Evolutionary conservation across 1,140 invertebrate genomes (phyloP), one percentile per base, ranked within the genome.

Genomic region (Phymorhynchus buccinoides): DNA sequence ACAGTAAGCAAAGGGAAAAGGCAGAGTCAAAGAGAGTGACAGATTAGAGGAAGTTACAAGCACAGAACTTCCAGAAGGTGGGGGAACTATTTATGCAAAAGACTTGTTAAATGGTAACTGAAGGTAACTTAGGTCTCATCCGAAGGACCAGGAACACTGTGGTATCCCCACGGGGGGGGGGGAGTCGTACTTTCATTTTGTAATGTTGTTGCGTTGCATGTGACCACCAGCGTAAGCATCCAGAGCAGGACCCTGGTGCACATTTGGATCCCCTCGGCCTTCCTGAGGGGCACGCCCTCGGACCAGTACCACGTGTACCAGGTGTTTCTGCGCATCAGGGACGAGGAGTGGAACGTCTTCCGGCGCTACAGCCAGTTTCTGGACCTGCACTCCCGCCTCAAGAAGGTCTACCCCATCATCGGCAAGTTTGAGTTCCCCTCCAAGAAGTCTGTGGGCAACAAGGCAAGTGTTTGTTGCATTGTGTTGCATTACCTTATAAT

Each of bases 311-410:
- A 84, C 32, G 75, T 79, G n/a, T 82, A 82, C 56, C 87, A 96
- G 96, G 95, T 96, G 89, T 98, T 97, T 91, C 91, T 98, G 80
- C 95, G 97, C 88, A 96, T 98, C 84, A 95, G 96, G 82, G 96
- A 96, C 91, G 96, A 97, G 89, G 97, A 98, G 92, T 98, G 97
- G 97, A 98, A 98, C 93, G 96, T 98, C 44, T 98, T 98, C 90
- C 95, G 97, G 88, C 95, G 97, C 91, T 98, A 98, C 92, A 96
- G 97, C 48, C 96, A 98, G 93, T 98, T 98, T 93, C 95, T 97
- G 93, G 95, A 96, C 82, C 93, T 98, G 32, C 96, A 98, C 91
- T 95, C 95, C 86, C 95, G 96, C 89, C 92, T 98, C 35, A 97
- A 97, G 90, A 97, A 97, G 93, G 95, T 96, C 86, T 96, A 97